These are phyloP conservation scores for Chrysopilus asiliformis DNA, from an alignment of 2,888 invertebrate genomes.

Conservation along the genomic window DNA sequence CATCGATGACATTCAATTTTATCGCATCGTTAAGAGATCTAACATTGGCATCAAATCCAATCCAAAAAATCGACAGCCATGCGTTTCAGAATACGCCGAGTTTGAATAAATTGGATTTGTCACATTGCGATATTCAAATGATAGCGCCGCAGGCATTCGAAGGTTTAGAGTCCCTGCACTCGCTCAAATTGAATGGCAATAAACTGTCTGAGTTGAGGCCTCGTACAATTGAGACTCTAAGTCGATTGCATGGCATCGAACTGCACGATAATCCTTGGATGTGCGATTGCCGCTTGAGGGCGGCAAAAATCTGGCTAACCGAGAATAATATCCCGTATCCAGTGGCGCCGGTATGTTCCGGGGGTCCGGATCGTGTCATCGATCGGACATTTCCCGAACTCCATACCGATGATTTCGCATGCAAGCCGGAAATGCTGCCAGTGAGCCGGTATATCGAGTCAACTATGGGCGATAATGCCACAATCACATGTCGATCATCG, in stretches of 20 bases:
- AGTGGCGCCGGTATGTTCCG: slow-evolving; percentile 64
- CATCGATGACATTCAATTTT: slow-evolving; percentile 63
- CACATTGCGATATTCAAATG: slow-evolving; percentile 65
- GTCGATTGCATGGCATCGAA: slow-evolving; percentile 64
- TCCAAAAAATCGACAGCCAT: slow-evolving; percentile 61
- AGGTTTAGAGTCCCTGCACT: slow-evolving; percentile 60
- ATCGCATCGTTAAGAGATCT: slow-evolving; percentile 72
- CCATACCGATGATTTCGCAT: slow-evolving; percentile 71
- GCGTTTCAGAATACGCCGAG: slow-evolving; percentile 63
- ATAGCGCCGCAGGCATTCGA: slow-evolving; percentile 66
- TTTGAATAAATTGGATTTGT: slow-evolving; percentile 70
- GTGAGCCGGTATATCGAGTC: slow-evolving; percentile 65
- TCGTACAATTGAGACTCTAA: slow-evolving; percentile 57
- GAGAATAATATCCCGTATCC: slow-evolving; percentile 61
- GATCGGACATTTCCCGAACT: slow-evolving; percentile 64
- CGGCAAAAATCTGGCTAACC: slow-evolving; percentile 68
- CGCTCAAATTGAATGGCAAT: slow-evolving; percentile 70
- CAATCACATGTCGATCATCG: slow-evolving; percentile 66
- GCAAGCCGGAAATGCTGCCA: slow-evolving; percentile 66
- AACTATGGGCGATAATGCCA: slow-evolving; percentile 70
- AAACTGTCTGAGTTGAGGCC: slow-evolving; percentile 58
- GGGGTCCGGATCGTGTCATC: slow-evolving; percentile 53
- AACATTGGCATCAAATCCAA: slow-evolving; percentile 66
- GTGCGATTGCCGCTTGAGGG: slow-evolving; percentile 72
- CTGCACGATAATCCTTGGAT: slow-evolving; percentile 81